Evolutionary conservation across 1,140 invertebrate genomes (phyloP).

Genomic region (Zelostemma sp.): DNA sequence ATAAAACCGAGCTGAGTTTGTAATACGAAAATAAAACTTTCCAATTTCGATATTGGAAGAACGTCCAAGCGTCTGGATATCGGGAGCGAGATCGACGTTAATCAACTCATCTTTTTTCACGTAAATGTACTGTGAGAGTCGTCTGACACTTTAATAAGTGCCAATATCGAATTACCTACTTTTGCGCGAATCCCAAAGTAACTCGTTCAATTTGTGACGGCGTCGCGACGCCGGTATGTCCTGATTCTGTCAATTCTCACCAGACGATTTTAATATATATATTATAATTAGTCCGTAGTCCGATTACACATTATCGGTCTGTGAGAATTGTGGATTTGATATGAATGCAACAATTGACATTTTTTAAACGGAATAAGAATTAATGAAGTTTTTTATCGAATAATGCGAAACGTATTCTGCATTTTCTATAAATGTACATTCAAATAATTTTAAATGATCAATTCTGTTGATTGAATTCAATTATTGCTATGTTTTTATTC

Average conservation of each 20-base stretch:
- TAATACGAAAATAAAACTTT: conserved; percentile 21
- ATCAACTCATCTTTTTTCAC: conserved; percentile 39
- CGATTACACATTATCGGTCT: too few species aligned
- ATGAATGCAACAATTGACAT: background rate
- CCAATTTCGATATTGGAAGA: conserved; percentile 9
- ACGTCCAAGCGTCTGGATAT: conserved; percentile 23
- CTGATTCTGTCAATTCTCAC: conserved; percentile 66
- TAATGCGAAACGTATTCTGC: too few species aligned
- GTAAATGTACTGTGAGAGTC: conserved; percentile 34
- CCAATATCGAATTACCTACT: conserved; percentile 64
- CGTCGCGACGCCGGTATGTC: conserved; percentile 59
- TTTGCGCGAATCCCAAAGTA: conserved; percentile 59
- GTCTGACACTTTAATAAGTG: conserved; percentile 58
- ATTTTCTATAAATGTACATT: too few species aligned
- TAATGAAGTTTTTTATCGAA: too few species aligned
- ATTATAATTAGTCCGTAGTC: conserved; percentile 54
- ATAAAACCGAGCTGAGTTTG: conserved; percentile 3
- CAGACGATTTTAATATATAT: conserved; percentile 63
- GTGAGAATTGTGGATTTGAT: too few species aligned
- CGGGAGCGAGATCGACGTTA: conserved; percentile 29
- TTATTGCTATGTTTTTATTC: too few species aligned
- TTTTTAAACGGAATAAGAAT: too few species aligned
- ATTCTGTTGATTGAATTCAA: too few species aligned
- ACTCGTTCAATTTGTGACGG: conserved; percentile 64
- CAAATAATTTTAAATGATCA: too few species aligned